Evolutionary conservation across 2,797 vertebrate genomes (phyloP), one percentile per base, ranked within the genome.

Genomic region (Momotus momota): DNA sequence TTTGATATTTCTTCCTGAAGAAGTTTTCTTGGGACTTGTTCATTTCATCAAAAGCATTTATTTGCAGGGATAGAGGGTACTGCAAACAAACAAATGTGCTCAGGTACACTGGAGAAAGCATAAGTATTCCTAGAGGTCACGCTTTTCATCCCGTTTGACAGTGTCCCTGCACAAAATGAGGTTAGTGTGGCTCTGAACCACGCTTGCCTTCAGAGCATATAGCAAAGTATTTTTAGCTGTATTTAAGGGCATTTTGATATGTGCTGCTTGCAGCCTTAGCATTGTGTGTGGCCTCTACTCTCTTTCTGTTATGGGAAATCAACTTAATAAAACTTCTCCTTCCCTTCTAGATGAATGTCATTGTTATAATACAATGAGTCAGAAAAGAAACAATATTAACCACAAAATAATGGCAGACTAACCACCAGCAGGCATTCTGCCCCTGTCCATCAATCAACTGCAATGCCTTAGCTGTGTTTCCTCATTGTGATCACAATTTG

Each of bases 301-400:
- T 61, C 55, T 61, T 81, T 78, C 49, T 95, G 21, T 62, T 83
- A 62, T 38, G 70, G 66, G 70, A 94, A 95, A 90, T 93, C 54
- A 86, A 31, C 4, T 1, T 69, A 70, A 88, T 81, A 86, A 86
- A 92, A 62, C 55, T 95, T 66, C 74, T 95, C 48, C 74, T 95
- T 96, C 85, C 71, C 45, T 83, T 94, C 73, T 72, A 58, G 74
- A 81, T 75, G 38, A 90, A 90, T 79, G 35, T 72, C 70, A 93
- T 94, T 97, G 93, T 95, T 95, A 52, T 17, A 93, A 48, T 66
- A 93, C 90, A 93, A 64, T 95, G 92, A 91, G 51, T 91, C 92
- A 88, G 92, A 88, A 95, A 94, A 96, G 70, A 90, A 96, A 70
- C 66, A 86, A 31, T 86, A 81, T 90, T 74, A 88, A 86, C 77